Conservation (phyloP, 2,113 vertebrate genomes). For the Nipponia nippon region DNA sequence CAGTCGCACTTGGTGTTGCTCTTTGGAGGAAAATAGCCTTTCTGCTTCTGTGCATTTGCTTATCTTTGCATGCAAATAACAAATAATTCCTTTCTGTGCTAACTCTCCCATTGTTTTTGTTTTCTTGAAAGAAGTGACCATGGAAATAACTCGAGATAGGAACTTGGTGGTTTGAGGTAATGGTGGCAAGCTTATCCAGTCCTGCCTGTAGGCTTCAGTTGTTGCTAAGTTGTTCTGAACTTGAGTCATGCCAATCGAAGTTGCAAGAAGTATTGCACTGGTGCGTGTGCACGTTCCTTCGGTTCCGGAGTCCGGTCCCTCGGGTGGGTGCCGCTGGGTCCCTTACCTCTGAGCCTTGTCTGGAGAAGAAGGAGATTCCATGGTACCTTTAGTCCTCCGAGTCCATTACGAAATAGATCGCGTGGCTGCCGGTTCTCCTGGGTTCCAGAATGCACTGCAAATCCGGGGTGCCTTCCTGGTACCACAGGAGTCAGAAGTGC, state of each 20-base stretch:
- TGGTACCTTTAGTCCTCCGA: not conserved
- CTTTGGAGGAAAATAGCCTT: not conserved
- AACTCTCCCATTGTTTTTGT: not conserved
- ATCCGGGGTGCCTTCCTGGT: not conserved
- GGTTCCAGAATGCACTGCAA: not conserved
- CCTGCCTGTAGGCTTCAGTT: not conserved
- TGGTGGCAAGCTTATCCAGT: not conserved
- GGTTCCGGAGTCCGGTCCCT: not conserved
- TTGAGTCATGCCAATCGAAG: not conserved
- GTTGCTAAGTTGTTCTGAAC: not conserved
- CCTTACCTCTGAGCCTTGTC: not conserved
- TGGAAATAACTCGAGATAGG: not conserved
- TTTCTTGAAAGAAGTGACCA: not conserved
- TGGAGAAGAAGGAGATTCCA: not conserved
- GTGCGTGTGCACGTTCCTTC: fast-evolving
- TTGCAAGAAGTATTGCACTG: not conserved
- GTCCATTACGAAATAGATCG: fast-evolving
- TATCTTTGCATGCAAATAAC: not conserved
- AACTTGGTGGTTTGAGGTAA: not conserved
- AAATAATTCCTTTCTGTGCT: not conserved
- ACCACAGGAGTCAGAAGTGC: fast-evolving
- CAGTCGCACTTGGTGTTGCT: not conserved
- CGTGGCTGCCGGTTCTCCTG: not conserved
- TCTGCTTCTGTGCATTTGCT: not conserved
- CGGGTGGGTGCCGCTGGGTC: not conserved